These are phyloP conservation scores for Drosophila equinoxialis DNA, from an alignment of 1,140 invertebrate species.

Conservation along the genomic window DNA sequence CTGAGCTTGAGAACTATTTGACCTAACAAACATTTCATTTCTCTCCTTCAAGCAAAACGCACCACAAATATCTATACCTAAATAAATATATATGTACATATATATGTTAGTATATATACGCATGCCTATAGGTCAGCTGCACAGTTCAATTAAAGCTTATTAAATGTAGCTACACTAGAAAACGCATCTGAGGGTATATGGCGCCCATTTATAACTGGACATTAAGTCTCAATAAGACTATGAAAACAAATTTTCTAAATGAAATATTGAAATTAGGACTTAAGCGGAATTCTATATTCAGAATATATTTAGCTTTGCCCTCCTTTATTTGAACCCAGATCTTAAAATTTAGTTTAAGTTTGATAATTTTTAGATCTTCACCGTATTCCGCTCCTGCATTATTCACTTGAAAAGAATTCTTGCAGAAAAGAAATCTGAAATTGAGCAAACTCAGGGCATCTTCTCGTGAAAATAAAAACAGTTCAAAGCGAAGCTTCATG, in stretches of 20 bases:
- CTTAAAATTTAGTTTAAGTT: no score
- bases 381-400: constrained; percentile 35
- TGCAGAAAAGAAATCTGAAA: constrained; percentile 60
- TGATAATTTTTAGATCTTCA: background rate
- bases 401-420: constrained; percentile 33
- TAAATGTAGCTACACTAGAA: constrained; percentile 47
- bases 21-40: constrained; percentile 6
- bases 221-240: no score
- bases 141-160: constrained; percentile 77
- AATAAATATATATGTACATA: constrained; percentile 25
- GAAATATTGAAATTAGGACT: no score
- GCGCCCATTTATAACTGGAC: background rate
- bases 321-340: no score
- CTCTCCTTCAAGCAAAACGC: background rate
- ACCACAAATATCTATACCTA: constrained; percentile 13
- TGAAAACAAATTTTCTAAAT: no score
- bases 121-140: constrained; percentile 64
- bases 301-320: no score
- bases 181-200: background rate
- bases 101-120: constrained; percentile 22
- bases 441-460: constrained; percentile 43
- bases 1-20: constrained; percentile 5
- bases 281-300: no score
- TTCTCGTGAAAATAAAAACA: constrained; percentile 17
- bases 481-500: constrained; percentile 45